These are phyloP conservation scores for Conus canariensis DNA, from an alignment of 2,888 invertebrate genomes.

Conservation along the genomic window DNA sequence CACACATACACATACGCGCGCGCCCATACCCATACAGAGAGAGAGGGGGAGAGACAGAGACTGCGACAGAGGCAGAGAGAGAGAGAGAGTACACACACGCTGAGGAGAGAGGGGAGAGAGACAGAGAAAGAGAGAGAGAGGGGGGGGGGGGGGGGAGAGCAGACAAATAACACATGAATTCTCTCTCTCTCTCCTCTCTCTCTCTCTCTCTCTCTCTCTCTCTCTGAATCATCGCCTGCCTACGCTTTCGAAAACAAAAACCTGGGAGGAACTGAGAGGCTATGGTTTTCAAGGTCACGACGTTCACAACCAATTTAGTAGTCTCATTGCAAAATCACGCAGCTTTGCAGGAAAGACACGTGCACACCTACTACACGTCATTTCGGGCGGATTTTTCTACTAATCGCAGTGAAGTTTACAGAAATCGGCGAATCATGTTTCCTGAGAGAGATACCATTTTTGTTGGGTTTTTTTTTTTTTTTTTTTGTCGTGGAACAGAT, in stretches of 20 bases:
- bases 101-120: background rate
- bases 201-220: background rate
- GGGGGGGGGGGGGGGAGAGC: background rate
- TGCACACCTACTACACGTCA: too few relatives aligned
- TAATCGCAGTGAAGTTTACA: too few relatives aligned
- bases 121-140: background rate
- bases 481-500: too few relatives aligned
- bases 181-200: background rate
- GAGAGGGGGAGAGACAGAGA: background rate
- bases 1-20: background rate
- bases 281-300: too few relatives aligned
- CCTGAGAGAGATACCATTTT: too few relatives aligned
- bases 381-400: too few relatives aligned
- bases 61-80: background rate
- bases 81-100: too few relatives aligned
- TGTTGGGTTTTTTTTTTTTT: too few relatives aligned
- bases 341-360: too few relatives aligned
- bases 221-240: background rate
- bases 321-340: too few relatives aligned
- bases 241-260: background rate
- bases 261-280: background rate
- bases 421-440: too few relatives aligned
- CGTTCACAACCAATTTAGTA: too few relatives aligned
- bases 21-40: background rate
- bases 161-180: background rate